Evolutionary conservation across 2,888 invertebrate species (phyloP).

Genomic region (Amblyjoppa proteus): DNA sequence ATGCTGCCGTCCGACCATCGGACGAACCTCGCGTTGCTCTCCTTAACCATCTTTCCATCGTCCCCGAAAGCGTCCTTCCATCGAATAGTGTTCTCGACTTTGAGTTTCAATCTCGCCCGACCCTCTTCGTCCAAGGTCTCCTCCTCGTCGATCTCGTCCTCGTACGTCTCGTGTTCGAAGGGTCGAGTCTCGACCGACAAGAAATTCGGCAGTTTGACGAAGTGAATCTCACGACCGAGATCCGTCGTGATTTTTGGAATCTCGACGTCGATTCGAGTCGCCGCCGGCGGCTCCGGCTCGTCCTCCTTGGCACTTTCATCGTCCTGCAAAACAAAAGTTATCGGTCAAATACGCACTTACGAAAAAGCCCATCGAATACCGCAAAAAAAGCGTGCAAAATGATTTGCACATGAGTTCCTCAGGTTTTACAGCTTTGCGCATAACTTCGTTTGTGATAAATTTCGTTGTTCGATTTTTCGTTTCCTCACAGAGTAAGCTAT

Average conservation of each 20-base stretch:
- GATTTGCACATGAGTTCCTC: too few species aligned
- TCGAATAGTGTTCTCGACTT: conserved; percentile 98
- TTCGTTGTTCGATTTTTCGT: too few species aligned
- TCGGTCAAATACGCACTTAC: background rate
- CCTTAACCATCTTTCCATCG: conserved; percentile 92
- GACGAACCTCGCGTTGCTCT: conserved; percentile 98
- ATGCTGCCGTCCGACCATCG: conserved; percentile 99
- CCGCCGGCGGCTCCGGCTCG: conserved; percentile 93
- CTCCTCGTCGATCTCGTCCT: conserved; percentile 99
- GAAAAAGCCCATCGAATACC: background rate
- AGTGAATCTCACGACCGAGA: conserved; percentile 96
- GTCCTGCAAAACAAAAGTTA: conserved; percentile 78
- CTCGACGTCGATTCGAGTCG: conserved; percentile 98
- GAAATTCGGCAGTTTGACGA: conserved; percentile 99
- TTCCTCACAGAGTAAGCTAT: too few species aligned
- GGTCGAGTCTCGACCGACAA: conserved; percentile 98
- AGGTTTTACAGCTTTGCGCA: too few species aligned
- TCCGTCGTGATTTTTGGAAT: conserved; percentile 98
- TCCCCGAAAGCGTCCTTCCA: conserved; percentile 95
- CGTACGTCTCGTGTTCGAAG: conserved; percentile 97
- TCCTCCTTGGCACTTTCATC: conserved; percentile 90
- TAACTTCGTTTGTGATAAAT: too few species aligned
- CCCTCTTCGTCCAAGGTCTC: conserved; percentile 99
- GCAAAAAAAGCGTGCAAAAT: too few species aligned
- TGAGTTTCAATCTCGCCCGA: conserved; percentile 94